A percentile compares a stretch with the other conserved stretches of the same genome.
phyloP scores from a whole-genome alignment of 2,113 vertebrate genomes.

The Dipodomys merriami region DNA sequence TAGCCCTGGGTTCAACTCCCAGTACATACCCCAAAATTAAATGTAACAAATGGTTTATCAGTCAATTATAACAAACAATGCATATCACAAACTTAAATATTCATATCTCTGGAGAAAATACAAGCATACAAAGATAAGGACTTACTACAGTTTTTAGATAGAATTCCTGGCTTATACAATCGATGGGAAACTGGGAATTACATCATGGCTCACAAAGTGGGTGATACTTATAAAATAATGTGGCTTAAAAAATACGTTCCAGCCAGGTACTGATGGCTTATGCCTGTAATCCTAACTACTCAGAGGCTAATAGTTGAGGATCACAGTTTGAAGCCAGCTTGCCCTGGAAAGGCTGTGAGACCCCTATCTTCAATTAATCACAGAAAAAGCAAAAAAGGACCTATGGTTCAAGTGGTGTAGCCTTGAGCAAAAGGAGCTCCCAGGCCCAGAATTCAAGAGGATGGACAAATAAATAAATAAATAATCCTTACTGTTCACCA shows the following conservation, averaged over 20 bases:
- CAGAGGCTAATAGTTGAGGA: no score
- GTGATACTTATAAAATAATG: background rate
- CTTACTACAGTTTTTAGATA: background rate
- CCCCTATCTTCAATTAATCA: no score
- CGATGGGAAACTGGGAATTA: background rate
- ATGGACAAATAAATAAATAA: no score
- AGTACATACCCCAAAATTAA: background rate
- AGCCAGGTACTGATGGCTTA: no score
- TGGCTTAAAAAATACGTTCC: background rate
- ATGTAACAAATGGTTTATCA: slow-evolving; percentile 15
- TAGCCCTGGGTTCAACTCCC: no score
- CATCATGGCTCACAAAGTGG: background rate
- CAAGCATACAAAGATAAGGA: slow-evolving; percentile 17
- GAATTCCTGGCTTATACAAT: slow-evolving; percentile 15
- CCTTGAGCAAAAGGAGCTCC: no score
- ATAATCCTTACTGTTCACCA: background rate
- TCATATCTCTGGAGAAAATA: background rate
- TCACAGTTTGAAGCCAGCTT: no score
- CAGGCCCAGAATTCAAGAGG: no score
- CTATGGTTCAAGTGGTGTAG: no score
- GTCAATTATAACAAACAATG: slow-evolving; percentile 30
- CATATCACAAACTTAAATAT: background rate
- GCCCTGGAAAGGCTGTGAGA: no score
- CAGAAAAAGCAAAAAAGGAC: no score
- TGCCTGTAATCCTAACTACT: no score